Conservation (phyloP, 2,113 vertebrate species). For the Pan troglodytes region NHGRI_mPanTro3-v2.1_pri NC_072401.2:160600501-160601000, state of each 20-base stretch:
- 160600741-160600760: conserved; percentile 6
- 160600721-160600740: not conserved
- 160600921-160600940: conserved; percentile 81
- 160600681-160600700: conserved; percentile 1
- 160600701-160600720: not conserved
- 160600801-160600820: conserved; percentile 1
- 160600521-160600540: not conserved
- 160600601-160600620: not conserved
- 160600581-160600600: not conserved
- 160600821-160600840: not conserved
- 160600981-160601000: conserved; percentile 86
- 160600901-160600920: conserved; percentile 91
- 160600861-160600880: not conserved
- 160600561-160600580: not conserved
- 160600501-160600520: not conserved
- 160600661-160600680: not conserved
- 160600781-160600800: not conserved
- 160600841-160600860: conserved; percentile 35
- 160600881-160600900: conserved; percentile 91
- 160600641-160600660: not conserved
- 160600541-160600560: not conserved
- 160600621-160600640: not conserved
- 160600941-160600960: conserved; percentile 83
- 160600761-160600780: not conserved
- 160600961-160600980: conserved; percentile 83